These are phyloP conservation scores for Euwallacea similis DNA, from an alignment of 1,140 invertebrate genomes.

Conservation along the genomic window DNA sequence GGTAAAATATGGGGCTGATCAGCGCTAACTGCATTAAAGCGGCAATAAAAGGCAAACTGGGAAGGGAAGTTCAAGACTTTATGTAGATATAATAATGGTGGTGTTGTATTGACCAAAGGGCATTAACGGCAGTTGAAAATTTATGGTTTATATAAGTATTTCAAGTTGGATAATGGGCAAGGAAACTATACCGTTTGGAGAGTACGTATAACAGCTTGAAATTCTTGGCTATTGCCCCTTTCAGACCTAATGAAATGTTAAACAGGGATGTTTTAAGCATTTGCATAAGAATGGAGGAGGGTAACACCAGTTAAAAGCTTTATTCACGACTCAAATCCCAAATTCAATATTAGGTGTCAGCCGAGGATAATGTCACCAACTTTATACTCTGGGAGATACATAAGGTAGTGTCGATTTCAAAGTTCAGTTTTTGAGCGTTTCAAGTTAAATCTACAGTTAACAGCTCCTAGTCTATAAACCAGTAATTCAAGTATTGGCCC, in stretches of 20 bases:
- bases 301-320: constrained; percentile 34
- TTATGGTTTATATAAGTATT: too few relatives aligned
- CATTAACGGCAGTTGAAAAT: too few relatives aligned
- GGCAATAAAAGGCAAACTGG: constrained; percentile 18
- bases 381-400: not conserved
- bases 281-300: constrained; percentile 38
- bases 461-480: constrained; percentile 17
- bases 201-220: too few relatives aligned
- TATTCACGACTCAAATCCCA: constrained; percentile 34
- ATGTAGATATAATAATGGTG: not conserved
- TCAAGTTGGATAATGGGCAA: too few relatives aligned
- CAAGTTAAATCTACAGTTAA: not conserved
- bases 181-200: too few relatives aligned
- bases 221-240: too few relatives aligned
- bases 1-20: constrained; percentile 28
- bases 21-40: constrained; percentile 29
- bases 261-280: constrained; percentile 29
- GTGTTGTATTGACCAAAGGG: too few relatives aligned
- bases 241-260: not conserved
- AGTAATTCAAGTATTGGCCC: constrained; percentile 16
- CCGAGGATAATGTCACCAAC: not conserved
- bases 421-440: not conserved
- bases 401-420: not conserved
- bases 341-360: constrained; percentile 39
- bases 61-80: too few relatives aligned